Evolutionary conservation across 2,888 invertebrate species (phyloP).

Genomic region (Parnassius orleans): DNA sequence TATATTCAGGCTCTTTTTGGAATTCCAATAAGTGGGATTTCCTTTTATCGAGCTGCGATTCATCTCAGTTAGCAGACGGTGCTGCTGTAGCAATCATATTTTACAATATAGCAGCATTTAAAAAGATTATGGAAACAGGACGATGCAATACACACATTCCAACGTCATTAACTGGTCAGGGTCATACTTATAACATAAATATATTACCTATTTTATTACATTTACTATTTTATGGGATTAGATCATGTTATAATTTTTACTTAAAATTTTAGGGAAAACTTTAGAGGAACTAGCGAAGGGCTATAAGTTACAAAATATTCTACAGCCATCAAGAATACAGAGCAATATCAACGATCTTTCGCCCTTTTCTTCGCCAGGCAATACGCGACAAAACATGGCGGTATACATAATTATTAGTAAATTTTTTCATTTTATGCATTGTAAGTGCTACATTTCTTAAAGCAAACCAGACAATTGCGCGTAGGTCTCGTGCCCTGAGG

Average conservation of each 20-base stretch:
- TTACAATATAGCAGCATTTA: constrained; percentile 58
- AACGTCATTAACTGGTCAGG: constrained; percentile 66
- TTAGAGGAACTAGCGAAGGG: constrained; percentile 65
- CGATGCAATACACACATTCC: constrained; percentile 70
- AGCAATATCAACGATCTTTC: constrained; percentile 30
- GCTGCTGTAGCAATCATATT: constrained; percentile 73
- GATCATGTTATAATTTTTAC: too few species aligned
- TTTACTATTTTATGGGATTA: too few species aligned
- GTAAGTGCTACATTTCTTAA: too few species aligned
- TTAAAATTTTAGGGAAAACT: constrained; percentile 59
- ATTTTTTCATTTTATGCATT: too few species aligned
- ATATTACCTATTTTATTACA: background rate
- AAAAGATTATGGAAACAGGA: constrained; percentile 63
- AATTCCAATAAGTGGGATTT: constrained; percentile 58
- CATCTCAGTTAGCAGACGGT: constrained; percentile 72
- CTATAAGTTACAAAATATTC: constrained; percentile 58
- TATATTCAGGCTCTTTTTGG: constrained; percentile 66
- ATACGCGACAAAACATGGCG: constrained; percentile 34
- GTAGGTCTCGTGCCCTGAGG: too few species aligned
- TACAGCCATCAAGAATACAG: constrained; percentile 38
- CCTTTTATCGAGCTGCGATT: constrained; percentile 67
- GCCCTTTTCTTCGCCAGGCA: constrained; percentile 32
- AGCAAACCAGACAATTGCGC: too few species aligned
- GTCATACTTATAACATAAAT: background rate
- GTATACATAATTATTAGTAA: constrained; percentile 8